Evolutionary conservation across 2,888 invertebrate species (phyloP), one percentile per base, ranked within the genome.

Genomic region (Leptogaster cylindrica): DNA sequence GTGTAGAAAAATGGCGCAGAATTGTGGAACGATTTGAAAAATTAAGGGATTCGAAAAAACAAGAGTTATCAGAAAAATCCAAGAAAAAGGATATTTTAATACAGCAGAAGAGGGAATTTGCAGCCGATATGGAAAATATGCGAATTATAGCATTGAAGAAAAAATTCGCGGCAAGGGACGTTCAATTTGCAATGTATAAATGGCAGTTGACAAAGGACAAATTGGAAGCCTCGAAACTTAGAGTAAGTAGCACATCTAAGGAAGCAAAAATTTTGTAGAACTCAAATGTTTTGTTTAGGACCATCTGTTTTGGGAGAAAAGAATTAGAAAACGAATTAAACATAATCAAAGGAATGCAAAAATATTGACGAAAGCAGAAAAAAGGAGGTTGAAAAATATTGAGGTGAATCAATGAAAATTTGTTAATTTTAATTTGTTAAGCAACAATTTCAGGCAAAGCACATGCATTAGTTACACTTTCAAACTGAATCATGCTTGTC

Each of bases 151-250:
- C 23, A 2, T 36, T 55, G 20, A 81, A 81, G 70, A 79, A 79
- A 65, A 68, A 75, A 10, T 74, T 76, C 25, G 76, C 77, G 58
- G 76, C 76, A 18, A 78, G 79, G 36, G 75, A 75, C 50, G 76
- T 77, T 28, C 75, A 78, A 2, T 70, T 44, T 23, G 25, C 23
- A 3, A 10, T 7, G 12, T 25, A 39, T 4, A 63, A 25, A 69
- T 73, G 7, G 67, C 65, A 52, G 12, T 6, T 5, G 14, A 2
- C 3, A 36, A 36, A 6, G 18, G 12, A 14, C 14, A 36, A 39
- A n/a, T 1, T n/a, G 12, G 55, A 55, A 3, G 7, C 2, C 7
- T 12, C 39, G 14, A 39, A 16, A 14, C 36, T 12, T 36, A 36
- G 23, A 39, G 55, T 55, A 55, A 10, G 12, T 36, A 31, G n/a